Conservation (phyloP, 2,797 vertebrate genomes). For the Anas bernieri region DNA sequence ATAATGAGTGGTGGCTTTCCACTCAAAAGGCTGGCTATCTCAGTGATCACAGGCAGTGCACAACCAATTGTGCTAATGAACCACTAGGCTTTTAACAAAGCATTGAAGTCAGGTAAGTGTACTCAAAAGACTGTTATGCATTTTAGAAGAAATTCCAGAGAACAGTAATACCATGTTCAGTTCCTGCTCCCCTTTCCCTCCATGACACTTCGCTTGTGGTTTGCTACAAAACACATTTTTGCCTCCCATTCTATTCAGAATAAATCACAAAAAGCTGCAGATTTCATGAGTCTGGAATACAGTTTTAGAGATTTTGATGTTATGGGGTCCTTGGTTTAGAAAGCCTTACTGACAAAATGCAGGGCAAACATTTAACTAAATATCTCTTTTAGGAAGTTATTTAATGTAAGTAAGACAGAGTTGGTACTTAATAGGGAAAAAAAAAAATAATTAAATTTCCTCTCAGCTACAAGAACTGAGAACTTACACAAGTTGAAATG, state of each 20-base stretch:
- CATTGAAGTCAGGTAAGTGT: not conserved
- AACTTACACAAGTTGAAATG: not conserved
- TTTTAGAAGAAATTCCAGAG: not conserved
- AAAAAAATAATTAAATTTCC: not conserved
- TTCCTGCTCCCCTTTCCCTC: not conserved
- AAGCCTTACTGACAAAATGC: slow-evolving; percentile 3
- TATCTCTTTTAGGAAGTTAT: not conserved
- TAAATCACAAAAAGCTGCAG: not conserved
- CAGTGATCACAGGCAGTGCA: not conserved
- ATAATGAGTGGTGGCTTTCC: not conserved
- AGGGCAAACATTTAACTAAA: not conserved
- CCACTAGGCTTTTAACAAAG: fast-evolving
- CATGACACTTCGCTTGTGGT: not conserved
- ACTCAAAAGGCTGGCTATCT: not conserved
- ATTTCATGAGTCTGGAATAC: not conserved
- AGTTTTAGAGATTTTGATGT: not conserved
- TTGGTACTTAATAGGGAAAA: not conserved
- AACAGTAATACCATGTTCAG: not conserved
- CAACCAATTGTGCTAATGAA: not conserved
- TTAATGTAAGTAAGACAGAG: slow-evolving; percentile 6
- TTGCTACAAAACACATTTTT: slow-evolving; percentile 16
- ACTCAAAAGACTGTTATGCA: not conserved
- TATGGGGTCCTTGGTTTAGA: not conserved
- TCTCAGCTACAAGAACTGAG: not conserved
- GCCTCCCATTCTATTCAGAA: not conserved